Evolutionary conservation across 2,113 vertebrate genomes (phyloP).

Genomic region (Synodontis membranacea): DNA sequence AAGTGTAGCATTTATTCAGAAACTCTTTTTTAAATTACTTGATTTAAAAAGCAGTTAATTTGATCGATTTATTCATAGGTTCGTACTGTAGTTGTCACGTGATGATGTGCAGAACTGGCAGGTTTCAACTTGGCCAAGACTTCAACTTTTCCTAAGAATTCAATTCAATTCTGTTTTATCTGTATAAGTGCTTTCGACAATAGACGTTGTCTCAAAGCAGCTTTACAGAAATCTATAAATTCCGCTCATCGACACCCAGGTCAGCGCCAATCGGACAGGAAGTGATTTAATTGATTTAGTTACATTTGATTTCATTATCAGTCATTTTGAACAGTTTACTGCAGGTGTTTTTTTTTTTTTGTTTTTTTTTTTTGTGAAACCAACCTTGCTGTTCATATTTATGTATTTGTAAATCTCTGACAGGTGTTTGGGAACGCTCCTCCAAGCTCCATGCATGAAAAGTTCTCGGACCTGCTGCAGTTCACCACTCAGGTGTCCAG

Average conservation of each 20-base stretch:
- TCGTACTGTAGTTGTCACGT: too few species aligned
- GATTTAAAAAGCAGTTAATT: not conserved
- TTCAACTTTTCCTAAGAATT: too few species aligned
- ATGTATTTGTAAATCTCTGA: slow-evolving; percentile 38
- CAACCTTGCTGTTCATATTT: not conserved
- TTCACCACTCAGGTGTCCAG: slow-evolving; percentile 98
- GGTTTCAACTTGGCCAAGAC: too few species aligned
- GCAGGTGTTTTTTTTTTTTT: not conserved
- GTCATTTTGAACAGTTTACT: not conserved
- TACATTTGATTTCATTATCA: not conserved
- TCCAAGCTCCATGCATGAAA: slow-evolving; percentile 94
- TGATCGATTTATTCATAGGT: not conserved
- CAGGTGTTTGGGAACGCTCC: slow-evolving; percentile 97
- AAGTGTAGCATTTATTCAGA: too few species aligned
- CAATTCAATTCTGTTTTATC: too few species aligned
- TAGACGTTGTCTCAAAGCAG: too few species aligned
- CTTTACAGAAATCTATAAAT: too few species aligned
- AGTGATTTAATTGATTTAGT: not conserved
- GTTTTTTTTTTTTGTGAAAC: not conserved
- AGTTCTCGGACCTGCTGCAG: slow-evolving; percentile 97
- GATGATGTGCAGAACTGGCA: too few species aligned
- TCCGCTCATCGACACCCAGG: not conserved
- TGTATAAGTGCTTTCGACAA: too few species aligned
- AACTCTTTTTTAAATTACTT: too few species aligned
- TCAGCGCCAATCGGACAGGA: not conserved